Base-by-base conservation (phyloP, 2,888 invertebrate species). In the Vesta saturnalis region DNA sequence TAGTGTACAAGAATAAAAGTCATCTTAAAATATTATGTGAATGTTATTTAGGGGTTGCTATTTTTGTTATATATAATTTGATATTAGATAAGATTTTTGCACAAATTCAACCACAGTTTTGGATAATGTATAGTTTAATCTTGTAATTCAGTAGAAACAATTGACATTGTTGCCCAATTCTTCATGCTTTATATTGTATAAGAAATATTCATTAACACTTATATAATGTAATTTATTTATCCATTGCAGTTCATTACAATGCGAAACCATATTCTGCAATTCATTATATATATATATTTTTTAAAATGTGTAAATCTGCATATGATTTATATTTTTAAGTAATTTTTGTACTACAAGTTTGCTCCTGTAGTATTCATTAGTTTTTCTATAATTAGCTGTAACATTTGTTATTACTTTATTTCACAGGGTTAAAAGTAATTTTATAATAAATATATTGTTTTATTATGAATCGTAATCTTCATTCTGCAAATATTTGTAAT, bases 381-480 rank as follows among this genome's bases (percentile, higher is more conserved):
- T 49, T 49, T 49, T 8, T 49, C 4, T 49, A 18, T 30, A n/a
- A n/a, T 30, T 10, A 18, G 47, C 15, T 49, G n/a, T 43, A 43
- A 43, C 10, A 43, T 43, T 43, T 43, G 43, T 43, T 43, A 18
- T 15, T 18, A 49, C 15, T 18, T 49, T 15, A 49, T 49, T 49
- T 49, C 10, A n/a, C 10, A 15, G 47, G 47, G 1, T 49, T 14
- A 46, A 5, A 30, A 39, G 39, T 39, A 39, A 8, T 49, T 49
- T 49, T 49, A 49, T 49, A 49, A 49, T 49, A 39, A 39, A 39
- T 39, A 15, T 15, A 49, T 49, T 49, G 47, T 49, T 49, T 49
- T 49, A 43, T 43, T 43, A 43, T n/a, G 43, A 3, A 43, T 10
- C 4, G 30, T 6, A 30, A 6, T 30, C 10, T 30, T 30, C 5